phyloP scores from a whole-genome alignment of 2,113 vertebrate species.

The Australoheros scitulus region DNA sequence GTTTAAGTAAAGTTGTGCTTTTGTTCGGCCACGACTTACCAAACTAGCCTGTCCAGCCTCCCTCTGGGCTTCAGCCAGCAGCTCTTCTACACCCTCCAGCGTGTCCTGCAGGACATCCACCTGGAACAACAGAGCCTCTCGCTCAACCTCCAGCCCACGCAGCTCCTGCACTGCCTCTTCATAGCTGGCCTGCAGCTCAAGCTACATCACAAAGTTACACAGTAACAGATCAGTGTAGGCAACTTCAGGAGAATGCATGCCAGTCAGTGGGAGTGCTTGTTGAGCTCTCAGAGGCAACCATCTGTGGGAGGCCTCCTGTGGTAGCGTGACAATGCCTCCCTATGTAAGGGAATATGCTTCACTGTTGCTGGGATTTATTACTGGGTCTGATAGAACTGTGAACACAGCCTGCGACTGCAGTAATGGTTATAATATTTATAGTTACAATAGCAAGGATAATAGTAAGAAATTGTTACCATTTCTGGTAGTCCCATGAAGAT shows the following conservation, averaged over 20 bases:
- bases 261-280: constrained; percentile 37
- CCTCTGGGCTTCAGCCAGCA: constrained; percentile 79
- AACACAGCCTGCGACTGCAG: neutral
- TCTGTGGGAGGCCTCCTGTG: constrained; percentile 41
- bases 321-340: constrained; percentile 4
- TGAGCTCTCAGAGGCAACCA: constrained; percentile 24
- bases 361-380: neutral
- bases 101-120: constrained; percentile 82
- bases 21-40: constrained; percentile 47
- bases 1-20: neutral
- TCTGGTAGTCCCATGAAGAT: constrained; percentile 72
- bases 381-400: neutral
- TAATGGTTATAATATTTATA: neutral
- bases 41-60: constrained; percentile 66
- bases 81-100: constrained; percentile 80
- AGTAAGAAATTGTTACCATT: constrained; percentile 64
- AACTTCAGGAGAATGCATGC: constrained; percentile 19
- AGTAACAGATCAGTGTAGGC: constrained; percentile 52
- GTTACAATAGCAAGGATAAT: neutral
- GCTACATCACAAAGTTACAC: constrained; percentile 56
- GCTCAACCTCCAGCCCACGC: constrained; percentile 78
- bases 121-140: constrained; percentile 80
- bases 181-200: constrained; percentile 79
- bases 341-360: constrained; percentile 15
- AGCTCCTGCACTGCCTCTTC: constrained; percentile 78